Conservation (phyloP, 2,797 vertebrate genomes). For the Acanthopagrus latus region DNA sequence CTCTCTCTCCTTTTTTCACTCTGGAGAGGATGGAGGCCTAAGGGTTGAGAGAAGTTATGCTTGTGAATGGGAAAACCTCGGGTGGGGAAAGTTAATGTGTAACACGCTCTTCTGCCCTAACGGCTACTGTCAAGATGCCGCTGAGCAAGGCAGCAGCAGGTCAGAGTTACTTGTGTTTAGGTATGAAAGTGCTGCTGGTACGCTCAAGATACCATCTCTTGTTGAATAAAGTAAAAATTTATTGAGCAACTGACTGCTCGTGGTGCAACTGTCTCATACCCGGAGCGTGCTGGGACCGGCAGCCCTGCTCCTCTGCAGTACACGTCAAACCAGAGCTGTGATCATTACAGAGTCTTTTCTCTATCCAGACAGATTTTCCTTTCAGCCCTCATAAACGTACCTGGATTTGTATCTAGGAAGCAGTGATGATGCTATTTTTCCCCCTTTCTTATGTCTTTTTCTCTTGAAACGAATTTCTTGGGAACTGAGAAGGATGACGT, state of each 20-base stretch:
- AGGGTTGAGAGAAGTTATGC: slow-evolving; percentile 32
- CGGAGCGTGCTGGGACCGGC: slow-evolving; percentile 80
- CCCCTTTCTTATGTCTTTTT: neutral
- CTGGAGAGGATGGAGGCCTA: slow-evolving; percentile 37
- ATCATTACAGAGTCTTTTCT: slow-evolving; percentile 34
- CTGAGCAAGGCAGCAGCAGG: slow-evolving; percentile 67
- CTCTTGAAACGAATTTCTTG: slow-evolving; percentile 7
- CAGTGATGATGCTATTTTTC: neutral
- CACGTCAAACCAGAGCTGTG: slow-evolving; percentile 34
- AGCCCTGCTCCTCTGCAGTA: slow-evolving; percentile 48
- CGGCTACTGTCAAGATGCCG: slow-evolving; percentile 48
- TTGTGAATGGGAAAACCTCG: slow-evolving; percentile 60
- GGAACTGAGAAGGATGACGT: slow-evolving; percentile 24
- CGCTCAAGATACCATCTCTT: slow-evolving; percentile 41
- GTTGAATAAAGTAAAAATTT: slow-evolving; percentile 57
- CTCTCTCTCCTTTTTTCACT: slow-evolving; percentile 13
- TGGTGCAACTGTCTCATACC: slow-evolving; percentile 78
- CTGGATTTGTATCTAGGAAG: slow-evolving; percentile 18
- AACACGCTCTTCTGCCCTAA: slow-evolving; percentile 55
- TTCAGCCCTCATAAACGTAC: slow-evolving; percentile 23
- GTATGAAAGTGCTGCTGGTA: slow-evolving; percentile 10
- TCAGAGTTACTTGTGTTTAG: slow-evolving; percentile 11
- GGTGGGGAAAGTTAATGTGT: slow-evolving; percentile 78
- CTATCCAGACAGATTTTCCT: slow-evolving; percentile 7
- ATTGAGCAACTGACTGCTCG: slow-evolving; percentile 77